Evolutionary conservation across 2,888 invertebrate species (phyloP), one percentile per base, ranked within the genome.

Genomic region (Hypolimnas misippus): DNA sequence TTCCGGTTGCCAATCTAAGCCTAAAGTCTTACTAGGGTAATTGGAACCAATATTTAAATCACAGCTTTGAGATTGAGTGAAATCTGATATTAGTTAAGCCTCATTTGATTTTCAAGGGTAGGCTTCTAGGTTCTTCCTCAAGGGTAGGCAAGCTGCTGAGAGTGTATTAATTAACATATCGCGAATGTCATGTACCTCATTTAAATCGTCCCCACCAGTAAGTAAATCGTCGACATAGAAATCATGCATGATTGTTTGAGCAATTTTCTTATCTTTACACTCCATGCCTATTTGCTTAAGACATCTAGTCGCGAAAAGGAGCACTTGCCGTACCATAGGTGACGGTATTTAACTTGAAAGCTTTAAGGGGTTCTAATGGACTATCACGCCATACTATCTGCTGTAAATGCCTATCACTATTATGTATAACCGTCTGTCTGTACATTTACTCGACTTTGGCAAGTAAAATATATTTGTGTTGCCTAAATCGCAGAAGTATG

Each of bases 381-480:
- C 71, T 29, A 33, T 68, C 56, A 56, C 74, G 72, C 73, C 74
- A 74, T 64, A 67, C 10, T 7, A 67, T 56, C 16, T 49, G 38
- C 40, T 67, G 60, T 29, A 65, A 29, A 35, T 65, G 50, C 49
- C 65, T 52, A 50, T 65, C 63, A 21, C 35, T 35, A 12, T 53
- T 44, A 33, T 65, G 55, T 3, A 61, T 51, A 14, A 3, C 1
- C 38, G 67, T 29, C 33, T 68, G 65, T 6, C 75, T 49, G 50
- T 73, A 75, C 71, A 73, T 70, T 57, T 75, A 73, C 38, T 72
- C 72, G 0, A 74, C 63, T 19, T 73, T 72, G 0, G 70, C 72
- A 7, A 58, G 51, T 3, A 72, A 21, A 6, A 73, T 19, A 35
- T 67, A 72, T 29, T 68, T 69, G 33, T 73, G 51, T 29, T 60